A percentile compares a stretch with the other conserved stretches of the same genome.
These are phyloP conservation scores for Metalampra italica DNA, from an alignment of 2,888 invertebrate species.

Conservation along the genomic window DNA sequence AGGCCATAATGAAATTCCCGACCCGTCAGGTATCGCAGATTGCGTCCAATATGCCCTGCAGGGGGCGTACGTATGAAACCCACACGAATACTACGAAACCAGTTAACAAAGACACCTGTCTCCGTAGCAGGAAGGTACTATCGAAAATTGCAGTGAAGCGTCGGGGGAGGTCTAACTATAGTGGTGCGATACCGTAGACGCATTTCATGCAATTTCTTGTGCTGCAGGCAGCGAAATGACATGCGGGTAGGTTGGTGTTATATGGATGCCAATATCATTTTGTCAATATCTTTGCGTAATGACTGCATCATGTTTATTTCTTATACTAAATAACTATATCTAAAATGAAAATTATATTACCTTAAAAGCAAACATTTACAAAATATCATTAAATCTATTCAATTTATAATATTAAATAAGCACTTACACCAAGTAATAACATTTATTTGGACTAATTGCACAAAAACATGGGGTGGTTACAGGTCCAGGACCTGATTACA, in stretches of 20 bases:
- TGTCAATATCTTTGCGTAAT: slow-evolving; percentile 18
- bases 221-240: slow-evolving; percentile 65
- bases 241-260: slow-evolving; percentile 54
- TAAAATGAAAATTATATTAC: too few species aligned
- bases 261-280: slow-evolving; percentile 58
- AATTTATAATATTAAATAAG: too few species aligned
- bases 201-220: slow-evolving; percentile 71
- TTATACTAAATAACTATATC: too few species aligned
- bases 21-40: slow-evolving; percentile 68
- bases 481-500: too few species aligned
- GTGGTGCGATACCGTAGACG: slow-evolving; percentile 46
- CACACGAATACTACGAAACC: slow-evolving; percentile 41
- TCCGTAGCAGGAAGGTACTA: slow-evolving; percentile 8
- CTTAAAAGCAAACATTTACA: too few species aligned
- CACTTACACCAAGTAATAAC: too few species aligned
- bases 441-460: too few species aligned
- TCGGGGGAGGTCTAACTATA: slow-evolving; percentile 23
- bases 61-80: slow-evolving; percentile 42
- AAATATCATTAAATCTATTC: too few species aligned
- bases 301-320: too few species aligned
- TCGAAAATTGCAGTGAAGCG: slow-evolving; percentile 13
- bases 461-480: too few species aligned
- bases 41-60: slow-evolving; percentile 66
- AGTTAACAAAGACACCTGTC: slow-evolving; percentile 29
- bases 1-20: slow-evolving; percentile 68